phyloP scores from a whole-genome alignment of 2,113 vertebrate genomes.

The Hiodon tergisus region DNA sequence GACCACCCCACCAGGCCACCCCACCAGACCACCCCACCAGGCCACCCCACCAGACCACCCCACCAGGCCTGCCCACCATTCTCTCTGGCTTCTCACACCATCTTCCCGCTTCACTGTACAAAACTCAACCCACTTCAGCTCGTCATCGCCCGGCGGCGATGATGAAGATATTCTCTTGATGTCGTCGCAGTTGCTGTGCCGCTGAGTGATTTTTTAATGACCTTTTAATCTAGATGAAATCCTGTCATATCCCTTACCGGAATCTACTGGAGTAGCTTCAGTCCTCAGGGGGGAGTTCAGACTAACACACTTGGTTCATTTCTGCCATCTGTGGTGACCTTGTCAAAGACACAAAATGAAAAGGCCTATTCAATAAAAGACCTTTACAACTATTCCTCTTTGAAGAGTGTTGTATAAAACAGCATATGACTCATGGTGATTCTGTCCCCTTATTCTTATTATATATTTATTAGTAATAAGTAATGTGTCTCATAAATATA shows the following conservation, averaged over 20 bases:
- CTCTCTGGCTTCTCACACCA: too few species aligned
- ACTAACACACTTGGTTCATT: background rate
- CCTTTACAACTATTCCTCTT: background rate
- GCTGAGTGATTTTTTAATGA: slow-evolving; percentile 10
- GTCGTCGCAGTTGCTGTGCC: background rate
- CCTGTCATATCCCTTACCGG: slow-evolving; percentile 2
- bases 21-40: too few species aligned
- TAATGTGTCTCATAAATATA: too few species aligned
- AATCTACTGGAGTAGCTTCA: background rate
- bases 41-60: too few species aligned
- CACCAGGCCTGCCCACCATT: too few species aligned
- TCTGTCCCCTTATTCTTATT: too few species aligned
- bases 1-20: too few species aligned
- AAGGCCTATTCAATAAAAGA: too few species aligned
- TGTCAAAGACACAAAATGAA: too few species aligned
- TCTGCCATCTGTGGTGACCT: background rate
- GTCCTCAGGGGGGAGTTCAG: background rate
- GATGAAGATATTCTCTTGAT: slow-evolving; percentile 11
- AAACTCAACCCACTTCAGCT: background rate
- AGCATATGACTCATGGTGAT: too few species aligned
- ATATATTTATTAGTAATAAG: too few species aligned
- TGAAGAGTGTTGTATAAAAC: background rate
- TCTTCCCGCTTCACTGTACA: too few species aligned
- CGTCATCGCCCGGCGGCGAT: background rate
- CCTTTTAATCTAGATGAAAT: background rate